Conservation (phyloP, 2,113 vertebrate species). For the Emydocephalus ijimae region DNA sequence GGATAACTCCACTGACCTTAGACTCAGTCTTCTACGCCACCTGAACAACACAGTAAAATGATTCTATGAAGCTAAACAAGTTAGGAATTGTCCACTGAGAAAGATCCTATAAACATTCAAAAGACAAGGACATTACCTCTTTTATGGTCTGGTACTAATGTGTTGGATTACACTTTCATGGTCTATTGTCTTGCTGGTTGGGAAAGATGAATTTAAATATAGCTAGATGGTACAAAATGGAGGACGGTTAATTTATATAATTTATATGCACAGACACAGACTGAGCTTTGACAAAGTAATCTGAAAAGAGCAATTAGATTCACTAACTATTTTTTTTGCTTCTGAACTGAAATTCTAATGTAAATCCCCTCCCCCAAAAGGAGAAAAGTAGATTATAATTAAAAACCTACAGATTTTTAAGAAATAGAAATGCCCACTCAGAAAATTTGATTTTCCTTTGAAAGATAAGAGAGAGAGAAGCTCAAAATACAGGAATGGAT, state of each 20-base stretch:
- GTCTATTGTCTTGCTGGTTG: background rate
- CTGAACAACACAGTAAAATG: constrained; percentile 40
- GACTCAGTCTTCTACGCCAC: constrained; percentile 47
- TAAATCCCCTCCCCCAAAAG: background rate
- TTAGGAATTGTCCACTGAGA: constrained; percentile 16
- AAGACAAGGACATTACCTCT: background rate
- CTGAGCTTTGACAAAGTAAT: background rate
- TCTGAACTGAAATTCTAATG: background rate
- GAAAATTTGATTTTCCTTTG: background rate
- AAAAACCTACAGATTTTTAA: background rate
- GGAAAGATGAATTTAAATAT: background rate
- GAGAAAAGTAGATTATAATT: background rate
- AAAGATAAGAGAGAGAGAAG: background rate
- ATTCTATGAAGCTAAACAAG: background rate
- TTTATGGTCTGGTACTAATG: background rate
- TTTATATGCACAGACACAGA: background rate
- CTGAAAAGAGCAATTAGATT: background rate
- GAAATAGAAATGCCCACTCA: background rate
- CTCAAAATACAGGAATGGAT: background rate
- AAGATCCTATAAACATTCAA: constrained; percentile 11
- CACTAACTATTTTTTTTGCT: background rate
- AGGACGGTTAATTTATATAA: background rate
- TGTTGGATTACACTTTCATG: background rate
- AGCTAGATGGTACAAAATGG: background rate
- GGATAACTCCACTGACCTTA: constrained; percentile 64